Base-by-base conservation (phyloP, 1,140 invertebrate genomes). In the Brachionus rotundiformis region DNA sequence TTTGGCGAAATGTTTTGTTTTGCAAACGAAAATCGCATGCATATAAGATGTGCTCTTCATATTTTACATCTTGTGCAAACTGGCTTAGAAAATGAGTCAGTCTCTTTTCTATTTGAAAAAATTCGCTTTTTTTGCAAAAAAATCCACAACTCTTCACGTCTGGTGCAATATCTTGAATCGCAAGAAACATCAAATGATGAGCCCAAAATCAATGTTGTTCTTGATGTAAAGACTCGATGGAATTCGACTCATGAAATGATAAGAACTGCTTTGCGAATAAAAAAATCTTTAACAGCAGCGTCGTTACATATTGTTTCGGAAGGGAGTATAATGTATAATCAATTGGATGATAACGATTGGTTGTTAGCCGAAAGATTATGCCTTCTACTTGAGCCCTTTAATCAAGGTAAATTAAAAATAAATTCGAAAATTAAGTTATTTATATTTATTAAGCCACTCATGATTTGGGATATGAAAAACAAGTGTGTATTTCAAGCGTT, bases 371-470 rank as follows among this genome's bases (percentile, higher is more conserved):
- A 65, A 29, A 65, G 33, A 31, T 2, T 65, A 31, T 31, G 3
- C 2, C 0, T 31, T 0, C 1, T 65, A 10, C 29, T 65, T 31
- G 61, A 65, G 29, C 25, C 29, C 0, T 65, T 65, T 31, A 16
- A 65, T 31, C 61, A 65, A 65, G 61, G 61, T 65, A 63, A 29
- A 29, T 63, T 63, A 63, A 31, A n/a, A 29, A 63, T 63, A 29
- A 29, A 29, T 63, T 63, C 10, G 13, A 27, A 8, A n/a, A 1
- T 4, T 63, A n/a, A 29, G 25, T 29, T 11, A 63, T n/a, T 63
- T 4, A 29, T 29, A 31, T 63, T 11, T 29, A 63, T 29, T 63
- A 33, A 65, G 61, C 13, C 1, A 65, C 61, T 11, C 0, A 31
- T 3, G 61, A 65, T 31, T n/a, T 65, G 7, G 31, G 27, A 16